phyloP scores from a whole-genome alignment of 2,888 invertebrate species.

The Philonicus albiceps region DNA sequence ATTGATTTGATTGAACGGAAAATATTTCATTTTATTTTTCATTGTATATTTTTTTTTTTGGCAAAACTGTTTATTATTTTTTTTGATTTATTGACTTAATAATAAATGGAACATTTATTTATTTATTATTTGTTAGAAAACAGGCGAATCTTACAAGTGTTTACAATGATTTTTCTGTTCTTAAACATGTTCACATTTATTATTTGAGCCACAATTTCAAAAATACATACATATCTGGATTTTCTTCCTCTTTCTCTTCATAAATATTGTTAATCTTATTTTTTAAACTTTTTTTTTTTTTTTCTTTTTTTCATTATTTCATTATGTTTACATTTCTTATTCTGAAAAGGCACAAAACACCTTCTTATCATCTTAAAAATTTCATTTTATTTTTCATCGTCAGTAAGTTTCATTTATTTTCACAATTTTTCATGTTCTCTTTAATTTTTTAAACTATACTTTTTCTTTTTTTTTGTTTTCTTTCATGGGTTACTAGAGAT shows the following conservation, averaged over 20 bases:
- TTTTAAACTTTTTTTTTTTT: too few species aligned
- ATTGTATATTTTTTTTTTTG: slow-evolving; percentile 37
- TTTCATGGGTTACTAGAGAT: not conserved
- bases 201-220: slow-evolving; percentile 28
- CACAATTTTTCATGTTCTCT: not conserved
- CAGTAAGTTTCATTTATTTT: slow-evolving; percentile 1
- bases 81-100: slow-evolving; percentile 31
- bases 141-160: not conserved
- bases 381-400: not conserved
- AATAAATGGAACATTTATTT: not conserved
- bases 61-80: slow-evolving; percentile 24
- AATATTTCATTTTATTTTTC: not conserved
- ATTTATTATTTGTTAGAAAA: not conserved
- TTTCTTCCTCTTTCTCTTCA: not conserved
- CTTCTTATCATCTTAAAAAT: slow-evolving; percentile 50
- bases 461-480: too few species aligned
- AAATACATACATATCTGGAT: not conserved
- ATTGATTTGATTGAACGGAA: slow-evolving; percentile 17
- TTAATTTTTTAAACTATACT: not conserved
- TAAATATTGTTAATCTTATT: slow-evolving; percentile 33
- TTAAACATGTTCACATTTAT: slow-evolving; percentile 11
- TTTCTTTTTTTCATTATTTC: not conserved
- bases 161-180: not conserved
- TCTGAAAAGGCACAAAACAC: slow-evolving; percentile 54
- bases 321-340: slow-evolving; percentile 39